Base-by-base conservation (phyloP, 2,888 invertebrate genomes). In the Syrphus vitripennis region DNA sequence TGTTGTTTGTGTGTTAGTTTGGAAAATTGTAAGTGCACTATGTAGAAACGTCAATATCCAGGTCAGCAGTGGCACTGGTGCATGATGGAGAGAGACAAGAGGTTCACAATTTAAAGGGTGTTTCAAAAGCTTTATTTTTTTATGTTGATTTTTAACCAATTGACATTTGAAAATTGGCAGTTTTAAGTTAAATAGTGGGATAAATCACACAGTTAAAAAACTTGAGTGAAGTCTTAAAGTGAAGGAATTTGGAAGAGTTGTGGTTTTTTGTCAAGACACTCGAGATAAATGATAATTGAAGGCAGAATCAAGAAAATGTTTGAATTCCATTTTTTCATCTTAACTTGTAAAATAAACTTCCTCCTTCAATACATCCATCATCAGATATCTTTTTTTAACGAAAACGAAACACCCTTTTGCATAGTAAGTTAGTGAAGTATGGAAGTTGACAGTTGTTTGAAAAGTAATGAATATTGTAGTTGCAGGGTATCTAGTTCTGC, bases 11-110 rank as follows among this genome's bases (percentile, higher is more conserved):
- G 70, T 78, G 65, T 75, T 48, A 40, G 80, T 57, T 79, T 67
- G 21, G n/a, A 42, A 53, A 31, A 48, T 67, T 67, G 65, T 31
- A 31, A 67, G 65, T 40, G 75, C 79, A 70, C 48, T 75, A 21
- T 59, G 59, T 63, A 63, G 65, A 29, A 67, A 48, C 48, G 21
- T 26, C 75, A 67, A 65, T 71, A 80, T 76, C 75, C 83, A 80
- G 83, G 83, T 83, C 83, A 80, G 53, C 57, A 48, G 21, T 76
- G 63, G 7, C 34, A 37, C n/a, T 79, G 70, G 71, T 67, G 75
- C 83, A 80, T 83, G 79, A 79, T 70, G 57, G 74, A 72, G 14
- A 53, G 55, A 16, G 40, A 26, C 63, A 42, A 63, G 37, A 29
- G 31, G 45, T 45, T 31, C 14, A 45, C 2, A 48, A n/a, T n/a